phyloP scores from a whole-genome alignment of 2,888 invertebrate species.

The Orchestes rusci region DNA sequence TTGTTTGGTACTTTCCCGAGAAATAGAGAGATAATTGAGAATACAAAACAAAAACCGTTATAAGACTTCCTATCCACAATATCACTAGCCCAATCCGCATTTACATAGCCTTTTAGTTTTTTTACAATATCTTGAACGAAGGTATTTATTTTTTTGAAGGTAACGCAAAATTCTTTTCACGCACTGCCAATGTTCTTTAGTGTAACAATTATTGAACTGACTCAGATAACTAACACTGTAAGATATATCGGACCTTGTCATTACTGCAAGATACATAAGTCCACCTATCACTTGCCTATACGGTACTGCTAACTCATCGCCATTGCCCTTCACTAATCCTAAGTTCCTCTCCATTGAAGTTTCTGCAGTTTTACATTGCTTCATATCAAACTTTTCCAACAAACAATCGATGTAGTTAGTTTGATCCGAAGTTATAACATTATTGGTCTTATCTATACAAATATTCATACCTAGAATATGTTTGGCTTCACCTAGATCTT shows the following conservation, averaged over 20 bases:
- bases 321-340: too few species aligned
- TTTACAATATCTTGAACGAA: too few species aligned
- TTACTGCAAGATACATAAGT: conserved; percentile 21
- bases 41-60: conserved; percentile 30
- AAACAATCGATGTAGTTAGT: conserved; percentile 9
- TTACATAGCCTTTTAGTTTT: too few species aligned
- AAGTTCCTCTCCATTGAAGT: too few species aligned
- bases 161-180: conserved; percentile 12
- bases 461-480: too few species aligned
- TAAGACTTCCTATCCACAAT: too few species aligned
- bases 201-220: conserved; percentile 15
- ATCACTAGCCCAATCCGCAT: too few species aligned
- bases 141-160: conserved; percentile 10
- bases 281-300: too few species aligned
- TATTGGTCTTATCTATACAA: too few species aligned
- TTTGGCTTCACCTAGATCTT: too few species aligned
- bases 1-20: conserved; percentile 32
- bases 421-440: conserved; percentile 15
- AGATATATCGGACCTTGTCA: conserved; percentile 23
- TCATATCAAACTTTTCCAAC: conserved; percentile 12
- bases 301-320: too few species aligned
- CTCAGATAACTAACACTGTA: conserved; percentile 21
- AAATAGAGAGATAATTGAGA: conserved; percentile 25
- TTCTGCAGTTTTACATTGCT: too few species aligned
- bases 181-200: conserved; percentile 7